Percentiles rank a stretch among this genome's conserved stretches.
These are phyloP conservation scores for Odontomyia ornata DNA, from an alignment of 2,888 invertebrate species.

Conservation along the genomic window DNA sequence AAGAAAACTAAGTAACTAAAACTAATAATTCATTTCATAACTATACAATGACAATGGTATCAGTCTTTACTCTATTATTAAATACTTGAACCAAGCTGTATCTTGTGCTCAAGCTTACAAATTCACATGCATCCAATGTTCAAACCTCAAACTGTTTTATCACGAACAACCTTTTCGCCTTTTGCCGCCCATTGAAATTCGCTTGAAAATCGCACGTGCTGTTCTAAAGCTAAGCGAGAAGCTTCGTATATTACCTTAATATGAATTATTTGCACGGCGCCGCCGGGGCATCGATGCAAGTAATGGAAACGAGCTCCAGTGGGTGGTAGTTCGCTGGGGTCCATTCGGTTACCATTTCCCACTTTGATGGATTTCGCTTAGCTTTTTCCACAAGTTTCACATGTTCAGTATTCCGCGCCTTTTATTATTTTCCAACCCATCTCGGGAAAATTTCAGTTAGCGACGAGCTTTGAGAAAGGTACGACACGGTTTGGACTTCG, in stretches of 20 bases:
- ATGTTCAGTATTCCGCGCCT: slow-evolving; percentile 34
- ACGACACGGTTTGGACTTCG: background rate
- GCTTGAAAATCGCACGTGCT: slow-evolving; percentile 23
- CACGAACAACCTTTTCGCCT: background rate
- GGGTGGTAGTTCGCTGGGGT: slow-evolving; percentile 13
- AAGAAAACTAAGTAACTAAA: no score
- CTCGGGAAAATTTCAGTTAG: slow-evolving; percentile 33
- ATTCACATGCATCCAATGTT: no score
- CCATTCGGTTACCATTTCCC: background rate
- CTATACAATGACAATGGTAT: no score
- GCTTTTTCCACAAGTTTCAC: slow-evolving; percentile 14
- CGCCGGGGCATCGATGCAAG: background rate
- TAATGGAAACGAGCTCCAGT: background rate
- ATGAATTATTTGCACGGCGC: background rate
- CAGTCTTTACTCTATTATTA: no score
- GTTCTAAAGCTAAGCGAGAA: slow-evolving; percentile 33
- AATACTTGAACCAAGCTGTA: no score
- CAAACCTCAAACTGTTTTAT: no score
- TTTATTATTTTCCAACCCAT: slow-evolving; percentile 29
- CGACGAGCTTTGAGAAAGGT: slow-evolving; percentile 33
- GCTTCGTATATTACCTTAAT: background rate
- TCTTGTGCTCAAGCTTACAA: no score
- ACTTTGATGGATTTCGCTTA: background rate
- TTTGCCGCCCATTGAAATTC: background rate
- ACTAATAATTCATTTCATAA: no score